Evolutionary conservation across 2,113 vertebrate genomes (phyloP), one percentile per base, ranked within the genome.

Genomic region (Ancistrus triradiatus): DNA sequence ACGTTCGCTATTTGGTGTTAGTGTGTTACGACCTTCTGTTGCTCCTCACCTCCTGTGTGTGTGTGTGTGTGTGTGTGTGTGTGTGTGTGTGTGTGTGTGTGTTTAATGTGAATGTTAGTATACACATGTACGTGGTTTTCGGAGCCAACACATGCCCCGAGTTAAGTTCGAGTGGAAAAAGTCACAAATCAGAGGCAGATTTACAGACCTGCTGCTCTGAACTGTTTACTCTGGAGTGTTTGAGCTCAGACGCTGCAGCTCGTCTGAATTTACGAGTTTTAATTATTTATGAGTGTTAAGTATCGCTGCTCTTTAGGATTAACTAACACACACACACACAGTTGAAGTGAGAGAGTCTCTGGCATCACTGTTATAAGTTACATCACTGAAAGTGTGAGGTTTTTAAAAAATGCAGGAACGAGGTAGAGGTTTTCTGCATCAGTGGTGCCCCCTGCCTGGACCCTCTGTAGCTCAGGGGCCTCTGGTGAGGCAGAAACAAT

Each of bases 131-230:
- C 37, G 46, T 14, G 17, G 18, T 5, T 48, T 5, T 44, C 62
- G 24, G 7, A 17, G 42, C 17, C 43, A 1, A 4, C 14, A n/a
- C 15, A 11, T 14, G 19, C 21, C 35, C 31, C n/a, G 31, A 19
- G 25, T 58, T n/a, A 27, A 14, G 35, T 18, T 13, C 2, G 15
- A 19, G 28, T 25, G 43, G 52, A 40, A 58, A 59, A 58, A 57
- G 33, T n/a, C 63, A 49, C 52, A 57, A 28, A 58, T 58, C 63
- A 58, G 44, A 27, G 2, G 27, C 35, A 56, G 51, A 66, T 51
- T 38, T 56, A 55, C 31, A 17, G 21, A 10, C 40, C 22, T 24
- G 17, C 4, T 9, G 4, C 2, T 25, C 15, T 2, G 13, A 31
- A 59, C 19, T 27, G 13, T 66, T 38, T 57, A 14, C 22, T 19